phyloP scores from a whole-genome alignment of 37 sponge, comb jelly and placozoan genomes.

The Corticium candelabrum region DNA sequence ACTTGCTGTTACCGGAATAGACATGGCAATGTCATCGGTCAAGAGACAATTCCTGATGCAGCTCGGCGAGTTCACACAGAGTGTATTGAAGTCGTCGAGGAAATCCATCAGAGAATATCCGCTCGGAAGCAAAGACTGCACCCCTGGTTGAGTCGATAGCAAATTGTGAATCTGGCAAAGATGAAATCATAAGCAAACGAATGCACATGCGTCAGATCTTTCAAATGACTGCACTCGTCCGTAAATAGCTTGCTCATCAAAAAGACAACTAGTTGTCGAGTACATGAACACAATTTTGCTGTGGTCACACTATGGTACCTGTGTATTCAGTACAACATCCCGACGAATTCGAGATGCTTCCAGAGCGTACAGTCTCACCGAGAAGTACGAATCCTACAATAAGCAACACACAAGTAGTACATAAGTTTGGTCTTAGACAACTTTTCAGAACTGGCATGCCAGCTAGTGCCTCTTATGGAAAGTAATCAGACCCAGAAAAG shows the following conservation, averaged over 20 bases:
- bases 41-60: slow-evolving; percentile 37
- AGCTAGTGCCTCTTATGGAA: no score
- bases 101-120: slow-evolving; percentile 16
- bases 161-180: slow-evolving; percentile 10
- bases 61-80: slow-evolving; percentile 17
- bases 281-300: background rate
- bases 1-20: background rate
- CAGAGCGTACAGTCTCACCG: slow-evolving; percentile 53
- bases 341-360: slow-evolving; percentile 39
- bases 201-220: slow-evolving; percentile 77
- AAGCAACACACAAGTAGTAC: background rate
- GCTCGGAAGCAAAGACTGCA: slow-evolving; percentile 5
- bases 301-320: background rate
- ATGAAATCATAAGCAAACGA: slow-evolving; percentile 79
- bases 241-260: slow-evolving; percentile 41
- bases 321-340: background rate
- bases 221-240: slow-evolving; percentile 53
- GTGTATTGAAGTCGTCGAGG: slow-evolving; percentile 20
- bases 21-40: slow-evolving; percentile 18
- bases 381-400: slow-evolving; percentile 17
- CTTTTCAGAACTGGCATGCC: no score
- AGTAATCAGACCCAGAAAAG: no score
- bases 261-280: background rate
- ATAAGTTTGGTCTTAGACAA: no score
- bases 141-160: background rate